phyloP scores from a whole-genome alignment of 2,113 vertebrate genomes.

The Lamprotornis superbus region DNA sequence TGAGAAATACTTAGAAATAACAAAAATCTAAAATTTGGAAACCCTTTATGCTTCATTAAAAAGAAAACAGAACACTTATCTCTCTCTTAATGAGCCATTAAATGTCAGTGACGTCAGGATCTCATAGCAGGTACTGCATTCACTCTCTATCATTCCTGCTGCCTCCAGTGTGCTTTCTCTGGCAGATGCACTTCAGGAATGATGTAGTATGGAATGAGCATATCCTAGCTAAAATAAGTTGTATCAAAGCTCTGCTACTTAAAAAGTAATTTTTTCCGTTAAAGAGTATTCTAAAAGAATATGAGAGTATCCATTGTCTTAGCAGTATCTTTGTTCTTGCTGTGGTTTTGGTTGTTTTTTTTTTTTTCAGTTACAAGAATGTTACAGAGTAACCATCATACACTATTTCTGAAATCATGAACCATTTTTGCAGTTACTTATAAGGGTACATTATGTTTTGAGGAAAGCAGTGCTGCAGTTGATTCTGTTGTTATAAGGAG shows the following conservation, averaged over 20 bases:
- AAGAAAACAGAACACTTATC: not conserved
- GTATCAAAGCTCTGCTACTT: not conserved
- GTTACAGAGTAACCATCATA: not conserved
- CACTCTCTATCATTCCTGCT: not conserved
- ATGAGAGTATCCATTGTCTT: not conserved
- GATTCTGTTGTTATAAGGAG: not conserved
- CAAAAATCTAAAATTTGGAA: not conserved
- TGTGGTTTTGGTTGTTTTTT: too few species aligned
- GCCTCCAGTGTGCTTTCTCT: not conserved
- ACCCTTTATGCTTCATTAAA: not conserved
- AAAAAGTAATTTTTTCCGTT: not conserved
- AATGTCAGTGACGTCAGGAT: not conserved
- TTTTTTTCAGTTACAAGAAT: not conserved
- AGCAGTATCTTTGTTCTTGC: not conserved
- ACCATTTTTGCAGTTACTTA: not conserved
- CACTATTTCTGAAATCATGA: not conserved
- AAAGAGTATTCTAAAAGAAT: not conserved
- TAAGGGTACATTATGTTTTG: not conserved
- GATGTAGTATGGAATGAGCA: not conserved
- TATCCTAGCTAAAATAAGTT: not conserved
- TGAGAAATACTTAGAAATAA: not conserved
- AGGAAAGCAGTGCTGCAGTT: not conserved
- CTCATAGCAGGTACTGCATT: not conserved
- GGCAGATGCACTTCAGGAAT: not conserved
- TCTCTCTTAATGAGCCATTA: not conserved